phyloP scores from a whole-genome alignment of 2,113 vertebrate species.

The Chaetura pelagica region DNA sequence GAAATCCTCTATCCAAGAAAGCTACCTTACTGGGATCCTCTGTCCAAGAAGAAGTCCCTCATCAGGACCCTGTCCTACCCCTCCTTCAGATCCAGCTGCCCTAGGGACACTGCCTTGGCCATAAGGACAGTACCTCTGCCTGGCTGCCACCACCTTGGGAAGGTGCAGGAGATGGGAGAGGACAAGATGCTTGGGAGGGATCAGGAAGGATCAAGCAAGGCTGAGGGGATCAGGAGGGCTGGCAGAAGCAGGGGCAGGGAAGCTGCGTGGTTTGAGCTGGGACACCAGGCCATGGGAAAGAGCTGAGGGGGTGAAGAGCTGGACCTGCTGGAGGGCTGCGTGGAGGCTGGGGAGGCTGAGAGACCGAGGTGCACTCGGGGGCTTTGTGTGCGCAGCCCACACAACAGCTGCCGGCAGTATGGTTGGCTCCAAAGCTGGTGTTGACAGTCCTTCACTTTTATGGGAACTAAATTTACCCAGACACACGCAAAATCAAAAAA shows the following conservation, averaged over 20 bases:
- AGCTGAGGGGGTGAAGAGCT: accelerated
- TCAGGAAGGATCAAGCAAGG: background rate
- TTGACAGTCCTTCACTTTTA: constrained; percentile 75
- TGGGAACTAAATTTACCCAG: constrained; percentile 76
- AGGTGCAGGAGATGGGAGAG: background rate
- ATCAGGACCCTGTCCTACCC: background rate
- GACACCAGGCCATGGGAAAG: accelerated
- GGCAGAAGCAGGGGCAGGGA: background rate
- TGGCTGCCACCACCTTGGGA: background rate
- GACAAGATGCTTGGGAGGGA: background rate
- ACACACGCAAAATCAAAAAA: constrained; percentile 67
- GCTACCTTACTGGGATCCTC: background rate
- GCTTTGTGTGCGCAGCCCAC: constrained; percentile 42
- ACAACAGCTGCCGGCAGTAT: constrained; percentile 69
- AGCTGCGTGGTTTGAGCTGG: background rate
- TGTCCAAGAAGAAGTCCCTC: background rate
- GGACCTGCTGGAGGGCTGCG: background rate
- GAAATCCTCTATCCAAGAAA: background rate
- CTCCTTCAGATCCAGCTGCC: background rate
- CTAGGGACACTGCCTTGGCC: background rate
- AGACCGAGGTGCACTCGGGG: background rate
- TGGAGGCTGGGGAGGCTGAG: background rate
- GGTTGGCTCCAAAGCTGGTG: constrained; percentile 65
- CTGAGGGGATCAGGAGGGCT: background rate
- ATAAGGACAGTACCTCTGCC: background rate